A percentile compares a stretch with the other conserved stretches of the same genome.
Conservation (phyloP, 2,888 invertebrate species). For the Idaea biselata region DNA sequence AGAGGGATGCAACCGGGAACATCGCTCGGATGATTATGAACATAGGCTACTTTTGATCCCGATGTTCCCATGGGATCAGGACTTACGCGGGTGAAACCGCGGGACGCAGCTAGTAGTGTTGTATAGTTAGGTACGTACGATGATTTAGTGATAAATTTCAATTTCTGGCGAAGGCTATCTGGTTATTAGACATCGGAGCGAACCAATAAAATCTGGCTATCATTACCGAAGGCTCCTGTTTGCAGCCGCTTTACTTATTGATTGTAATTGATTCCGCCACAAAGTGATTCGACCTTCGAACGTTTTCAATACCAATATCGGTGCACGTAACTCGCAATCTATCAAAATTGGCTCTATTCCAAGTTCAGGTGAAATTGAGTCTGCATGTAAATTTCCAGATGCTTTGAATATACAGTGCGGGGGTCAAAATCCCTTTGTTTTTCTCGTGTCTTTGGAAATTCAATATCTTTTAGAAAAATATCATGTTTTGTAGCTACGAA, state of each 20-base stretch:
- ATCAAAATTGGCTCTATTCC: conserved; percentile 41
- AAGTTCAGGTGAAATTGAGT: conserved; percentile 34
- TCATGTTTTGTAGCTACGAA: neutral
- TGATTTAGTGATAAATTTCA: neutral
- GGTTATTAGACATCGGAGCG: conserved; percentile 33
- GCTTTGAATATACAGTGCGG: neutral
- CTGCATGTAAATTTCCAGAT: conserved; percentile 25
- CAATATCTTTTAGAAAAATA: neutral
- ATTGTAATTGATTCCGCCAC: conserved; percentile 40
- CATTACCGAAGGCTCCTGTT: conserved; percentile 32
- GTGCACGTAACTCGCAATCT: conserved; percentile 24
- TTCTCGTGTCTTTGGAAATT: neutral
- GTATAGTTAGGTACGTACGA: neutral
- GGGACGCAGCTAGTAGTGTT: no score
- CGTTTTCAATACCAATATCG: conserved; percentile 30
- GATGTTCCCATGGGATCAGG: no score
- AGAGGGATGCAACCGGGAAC: no score
- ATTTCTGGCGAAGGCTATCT: conserved; percentile 52
- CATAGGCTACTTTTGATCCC: no score
- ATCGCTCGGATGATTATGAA: no score
- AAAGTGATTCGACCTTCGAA: conserved; percentile 37
- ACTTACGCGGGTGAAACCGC: no score
- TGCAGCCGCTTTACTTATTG: conserved; percentile 41
- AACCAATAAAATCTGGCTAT: conserved; percentile 51
- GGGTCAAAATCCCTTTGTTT: neutral